Conservation (phyloP, 2,113 vertebrate genomes). For the Chelonoidis abingdonii region DNA sequence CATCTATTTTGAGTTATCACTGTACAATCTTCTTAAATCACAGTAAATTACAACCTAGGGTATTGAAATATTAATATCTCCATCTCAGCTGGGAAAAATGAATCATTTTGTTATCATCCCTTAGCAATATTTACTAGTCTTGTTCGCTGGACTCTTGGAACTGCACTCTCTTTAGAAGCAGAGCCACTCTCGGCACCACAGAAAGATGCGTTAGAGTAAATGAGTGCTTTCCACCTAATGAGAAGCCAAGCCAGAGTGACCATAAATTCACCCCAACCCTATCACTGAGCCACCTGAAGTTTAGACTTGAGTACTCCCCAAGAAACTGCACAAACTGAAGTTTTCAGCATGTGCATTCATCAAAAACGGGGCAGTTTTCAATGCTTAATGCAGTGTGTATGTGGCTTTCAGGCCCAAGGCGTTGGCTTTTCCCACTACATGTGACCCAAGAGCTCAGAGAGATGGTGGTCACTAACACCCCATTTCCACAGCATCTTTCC, state of each 20-base stretch:
- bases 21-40: slow-evolving; percentile 53
- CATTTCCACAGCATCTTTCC: neutral
- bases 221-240: neutral
- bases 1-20: slow-evolving; percentile 1
- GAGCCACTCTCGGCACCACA: fast-evolving
- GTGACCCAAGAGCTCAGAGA: neutral
- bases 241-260: neutral
- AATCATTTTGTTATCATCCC: slow-evolving; percentile 55
- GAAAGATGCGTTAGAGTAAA: fast-evolving
- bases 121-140: slow-evolving; percentile 22
- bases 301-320: fast-evolving
- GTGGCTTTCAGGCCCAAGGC: neutral
- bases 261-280: fast-evolving
- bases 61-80: slow-evolving; percentile 65
- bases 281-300: neutral
- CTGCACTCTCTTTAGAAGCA: neutral
- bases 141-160: neutral
- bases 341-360: fast-evolving
- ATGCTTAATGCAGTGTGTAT: neutral
- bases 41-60: slow-evolving; percentile 61
- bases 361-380: neutral
- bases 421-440: too few species aligned
- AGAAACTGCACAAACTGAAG: neutral
- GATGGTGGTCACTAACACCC: neutral
- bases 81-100: slow-evolving; percentile 28